Conservation (phyloP, 1,140 invertebrate species). For the fruit fly (Drosophila melanogaster) region Release_6_plus_ISO1_MT NC_004354.4:16583001-16583500, state of each 20-base stretch:
- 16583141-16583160: background rate
- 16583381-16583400: background rate
- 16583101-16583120: background rate
- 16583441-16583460: background rate
- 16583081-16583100: constrained; percentile 5
- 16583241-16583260: background rate
- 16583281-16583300: background rate
- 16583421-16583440: background rate
- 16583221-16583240: too few species aligned
- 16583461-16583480: too few species aligned
- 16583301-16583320: background rate
- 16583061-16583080: constrained; percentile 1
- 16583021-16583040: constrained; percentile 18
- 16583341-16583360: background rate
- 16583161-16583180: background rate
- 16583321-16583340: background rate
- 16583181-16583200: background rate
- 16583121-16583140: background rate
- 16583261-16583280: background rate
- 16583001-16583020: constrained; percentile 19
- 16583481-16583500: too few species aligned
- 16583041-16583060: constrained; percentile 11
- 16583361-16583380: background rate
- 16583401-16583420: background rate
- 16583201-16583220: background rate